These are phyloP conservation scores for Pegoplata infirma DNA, from an alignment of 2,888 invertebrate genomes.

Conservation along the genomic window DNA sequence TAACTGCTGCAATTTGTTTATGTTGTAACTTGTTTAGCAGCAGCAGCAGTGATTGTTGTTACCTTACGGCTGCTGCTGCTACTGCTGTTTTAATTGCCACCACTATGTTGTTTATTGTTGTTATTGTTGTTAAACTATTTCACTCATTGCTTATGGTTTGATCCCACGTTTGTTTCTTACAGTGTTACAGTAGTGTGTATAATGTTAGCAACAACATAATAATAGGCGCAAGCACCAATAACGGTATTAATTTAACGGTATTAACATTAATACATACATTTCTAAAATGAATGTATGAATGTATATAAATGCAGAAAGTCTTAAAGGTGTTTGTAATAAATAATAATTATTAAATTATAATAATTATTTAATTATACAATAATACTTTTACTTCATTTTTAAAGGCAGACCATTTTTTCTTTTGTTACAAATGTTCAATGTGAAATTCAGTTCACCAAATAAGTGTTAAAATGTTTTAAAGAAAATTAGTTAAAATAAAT, in stretches of 20 bases:
- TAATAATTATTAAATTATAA: background rate
- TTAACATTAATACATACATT: background rate
- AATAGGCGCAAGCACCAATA: background rate
- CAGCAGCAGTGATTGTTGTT: slow-evolving; percentile 46
- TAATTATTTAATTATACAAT: slow-evolving; percentile 13
- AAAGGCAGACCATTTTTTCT: background rate
- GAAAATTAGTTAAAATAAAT: no score
- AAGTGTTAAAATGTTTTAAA: no score
- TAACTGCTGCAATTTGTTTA: slow-evolving; percentile 59
- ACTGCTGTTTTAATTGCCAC: background rate
- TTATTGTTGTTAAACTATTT: background rate
- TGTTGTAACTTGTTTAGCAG: slow-evolving; percentile 58
- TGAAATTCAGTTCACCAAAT: no score
- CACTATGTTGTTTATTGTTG: background rate
- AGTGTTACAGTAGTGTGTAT: background rate
- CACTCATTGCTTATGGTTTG: background rate
- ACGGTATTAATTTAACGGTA: background rate
- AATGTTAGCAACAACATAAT: slow-evolving; percentile 1
- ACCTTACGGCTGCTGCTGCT: no score
- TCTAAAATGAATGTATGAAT: background rate
- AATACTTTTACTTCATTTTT: slow-evolving; percentile 30
- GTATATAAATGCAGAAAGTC: slow-evolving; percentile 3
- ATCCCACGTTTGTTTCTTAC: slow-evolving; percentile 31
- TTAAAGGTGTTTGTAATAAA: background rate
- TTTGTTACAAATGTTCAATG: no score